These are phyloP conservation scores for Pollimyrus isidori DNA, from an alignment of 2,113 vertebrate species.

Conservation along the genomic window DNA sequence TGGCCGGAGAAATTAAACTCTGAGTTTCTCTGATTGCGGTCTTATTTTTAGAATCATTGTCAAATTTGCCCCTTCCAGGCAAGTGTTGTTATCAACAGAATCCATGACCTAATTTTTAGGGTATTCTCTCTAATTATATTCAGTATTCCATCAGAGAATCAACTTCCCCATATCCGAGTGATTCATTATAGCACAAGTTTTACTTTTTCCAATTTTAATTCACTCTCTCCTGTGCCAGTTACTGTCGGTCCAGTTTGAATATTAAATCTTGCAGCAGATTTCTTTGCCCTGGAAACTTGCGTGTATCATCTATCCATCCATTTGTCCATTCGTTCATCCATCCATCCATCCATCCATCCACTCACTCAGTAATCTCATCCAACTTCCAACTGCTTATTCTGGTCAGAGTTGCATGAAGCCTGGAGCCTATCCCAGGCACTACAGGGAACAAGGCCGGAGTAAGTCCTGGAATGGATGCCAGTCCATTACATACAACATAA, in stretches of 20 bases:
- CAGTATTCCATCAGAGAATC: constrained; percentile 17
- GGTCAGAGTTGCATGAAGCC: neutral
- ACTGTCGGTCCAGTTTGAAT: constrained; percentile 20
- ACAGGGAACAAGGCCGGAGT: neutral
- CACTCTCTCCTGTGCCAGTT: constrained; percentile 24
- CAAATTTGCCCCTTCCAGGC: neutral
- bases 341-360: neutral
- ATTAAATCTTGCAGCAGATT: neutral
- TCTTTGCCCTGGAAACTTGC: neutral
- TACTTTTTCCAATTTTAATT: constrained; percentile 29
- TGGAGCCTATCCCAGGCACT: neutral
- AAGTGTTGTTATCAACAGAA: constrained; percentile 21
- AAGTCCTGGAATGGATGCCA: neutral
- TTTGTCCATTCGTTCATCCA: neutral
- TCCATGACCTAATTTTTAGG: constrained; percentile 21
- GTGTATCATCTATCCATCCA: neutral
- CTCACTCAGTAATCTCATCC: neutral
- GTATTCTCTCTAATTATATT: constrained; percentile 27
- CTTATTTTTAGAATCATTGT: constrained; percentile 17
- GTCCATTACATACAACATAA: neutral
- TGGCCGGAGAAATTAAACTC: neutral
- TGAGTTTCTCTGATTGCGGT: constrained; percentile 2
- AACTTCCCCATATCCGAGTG: constrained; percentile 3
- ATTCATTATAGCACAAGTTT: constrained; percentile 17
- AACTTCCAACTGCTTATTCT: neutral